Evolutionary conservation across 2,888 invertebrate species (phyloP).

Genomic region (Lochmaea crataegi): DNA sequence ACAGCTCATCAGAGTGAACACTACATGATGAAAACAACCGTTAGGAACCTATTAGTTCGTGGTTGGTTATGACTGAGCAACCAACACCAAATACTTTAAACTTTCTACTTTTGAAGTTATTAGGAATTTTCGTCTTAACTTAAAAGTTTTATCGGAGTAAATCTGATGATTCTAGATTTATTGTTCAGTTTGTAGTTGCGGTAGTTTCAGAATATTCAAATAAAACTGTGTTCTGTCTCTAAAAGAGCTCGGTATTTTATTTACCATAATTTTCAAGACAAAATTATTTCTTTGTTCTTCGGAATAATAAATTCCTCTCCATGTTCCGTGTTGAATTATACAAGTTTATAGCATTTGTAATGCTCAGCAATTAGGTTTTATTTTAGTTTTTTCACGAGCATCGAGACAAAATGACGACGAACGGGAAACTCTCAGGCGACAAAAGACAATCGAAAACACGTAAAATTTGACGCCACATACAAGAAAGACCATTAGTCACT

Average conservation of each 20-base stretch:
- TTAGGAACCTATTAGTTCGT: too few relatives aligned
- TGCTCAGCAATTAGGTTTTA: neutral
- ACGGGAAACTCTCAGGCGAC: neutral
- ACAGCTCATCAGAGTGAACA: too few relatives aligned
- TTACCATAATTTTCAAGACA: neutral
- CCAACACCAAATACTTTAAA: too few relatives aligned
- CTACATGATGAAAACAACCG: too few relatives aligned
- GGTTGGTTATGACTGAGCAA: too few relatives aligned
- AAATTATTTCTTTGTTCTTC: neutral
- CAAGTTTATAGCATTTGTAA: neutral
- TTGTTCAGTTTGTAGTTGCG: neutral
- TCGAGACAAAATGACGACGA: neutral
- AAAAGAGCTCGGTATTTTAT: neutral
- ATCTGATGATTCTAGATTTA: too few relatives aligned
- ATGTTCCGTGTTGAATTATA: neutral
- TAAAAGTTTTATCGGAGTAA: too few relatives aligned
- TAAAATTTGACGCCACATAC: conserved; percentile 3
- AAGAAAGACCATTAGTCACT: conserved; percentile 6
- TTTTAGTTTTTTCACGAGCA: neutral
- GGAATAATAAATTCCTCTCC: neutral
- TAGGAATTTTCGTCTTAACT: too few relatives aligned
- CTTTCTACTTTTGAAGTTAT: too few relatives aligned
- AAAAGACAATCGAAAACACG: neutral
- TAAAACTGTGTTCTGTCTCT: too few relatives aligned
- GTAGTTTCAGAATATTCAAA: neutral